Conservation (phyloP, 2,797 vertebrate genomes). For the Manis crassicaudata region DNA sequence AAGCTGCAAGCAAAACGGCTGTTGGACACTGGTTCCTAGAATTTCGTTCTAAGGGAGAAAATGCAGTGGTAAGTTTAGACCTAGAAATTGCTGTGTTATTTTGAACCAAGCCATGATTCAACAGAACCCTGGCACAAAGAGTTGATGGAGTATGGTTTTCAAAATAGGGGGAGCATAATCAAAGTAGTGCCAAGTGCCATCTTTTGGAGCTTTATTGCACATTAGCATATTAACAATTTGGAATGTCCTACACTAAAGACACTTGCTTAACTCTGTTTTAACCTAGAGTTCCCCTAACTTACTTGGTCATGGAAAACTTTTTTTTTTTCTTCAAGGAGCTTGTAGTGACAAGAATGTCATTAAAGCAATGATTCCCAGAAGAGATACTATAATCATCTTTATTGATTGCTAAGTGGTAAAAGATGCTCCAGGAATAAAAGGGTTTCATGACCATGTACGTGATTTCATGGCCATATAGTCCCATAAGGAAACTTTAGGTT, state of each 20-base stretch:
- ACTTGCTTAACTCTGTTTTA: neutral
- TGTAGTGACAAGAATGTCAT: neutral
- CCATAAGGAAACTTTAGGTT: neutral
- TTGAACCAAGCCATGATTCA: neutral
- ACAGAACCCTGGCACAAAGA: neutral
- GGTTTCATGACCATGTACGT: neutral
- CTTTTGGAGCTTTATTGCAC: neutral
- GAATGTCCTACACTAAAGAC: neutral
- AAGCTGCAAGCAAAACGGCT: neutral
- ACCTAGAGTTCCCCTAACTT: neutral
- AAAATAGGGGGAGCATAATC: neutral
- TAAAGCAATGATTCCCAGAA: neutral
- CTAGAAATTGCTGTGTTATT: neutral
- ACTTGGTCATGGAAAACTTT: neutral
- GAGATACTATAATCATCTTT: neutral
- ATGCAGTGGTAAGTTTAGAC: neutral
- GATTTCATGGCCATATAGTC: neutral
- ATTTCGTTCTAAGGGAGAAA: neutral
- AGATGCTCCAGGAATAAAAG: neutral
- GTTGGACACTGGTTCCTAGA: neutral
- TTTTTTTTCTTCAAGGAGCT: neutral
- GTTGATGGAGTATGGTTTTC: neutral
- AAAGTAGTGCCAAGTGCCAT: too few species aligned
- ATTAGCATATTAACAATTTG: neutral
- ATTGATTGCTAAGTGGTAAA: neutral